A percentile compares a stretch with the other conserved stretches of the same genome.
phyloP scores from a whole-genome alignment of 1,140 invertebrate species.

The Conus betulinus region DNA sequence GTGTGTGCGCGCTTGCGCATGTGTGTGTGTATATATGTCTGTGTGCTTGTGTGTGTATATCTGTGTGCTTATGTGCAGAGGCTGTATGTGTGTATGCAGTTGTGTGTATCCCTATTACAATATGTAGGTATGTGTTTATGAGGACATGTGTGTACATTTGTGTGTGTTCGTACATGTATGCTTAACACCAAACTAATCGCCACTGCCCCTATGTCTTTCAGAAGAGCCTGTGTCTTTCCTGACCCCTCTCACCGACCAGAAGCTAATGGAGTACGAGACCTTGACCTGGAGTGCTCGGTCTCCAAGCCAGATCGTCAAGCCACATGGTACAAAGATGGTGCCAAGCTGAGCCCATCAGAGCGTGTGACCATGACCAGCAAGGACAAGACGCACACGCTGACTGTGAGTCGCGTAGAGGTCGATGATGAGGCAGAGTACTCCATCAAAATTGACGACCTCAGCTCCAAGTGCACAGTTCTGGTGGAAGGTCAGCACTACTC shows the following conservation, averaged over 20 bases:
- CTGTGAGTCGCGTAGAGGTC: constrained; percentile 85
- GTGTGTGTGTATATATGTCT: no score
- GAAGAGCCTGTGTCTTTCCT: constrained; percentile 65
- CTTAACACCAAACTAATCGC: no score
- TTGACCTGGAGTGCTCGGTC: constrained; percentile 69
- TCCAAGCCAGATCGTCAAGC: constrained; percentile 87
- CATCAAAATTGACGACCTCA: constrained; percentile 61
- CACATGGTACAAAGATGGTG: constrained; percentile 90
- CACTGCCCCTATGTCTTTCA: constrained; percentile 37
- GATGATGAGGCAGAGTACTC: constrained; percentile 65
- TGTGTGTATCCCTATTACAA: no score
- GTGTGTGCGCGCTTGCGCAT: no score
- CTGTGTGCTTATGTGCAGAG: no score
- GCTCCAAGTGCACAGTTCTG: constrained; percentile 59
- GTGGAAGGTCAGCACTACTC: constrained; percentile 61
- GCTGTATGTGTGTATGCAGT: no score
- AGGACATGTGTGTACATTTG: no score
- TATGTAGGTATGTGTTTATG: no score
- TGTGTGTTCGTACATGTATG: no score
- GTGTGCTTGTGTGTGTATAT: no score
- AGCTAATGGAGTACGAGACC: constrained; percentile 52
- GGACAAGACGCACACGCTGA: constrained; percentile 82
- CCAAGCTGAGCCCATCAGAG: constrained; percentile 77
- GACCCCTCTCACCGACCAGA: constrained; percentile 61
- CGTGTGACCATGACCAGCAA: constrained; percentile 95